Evolutionary conservation across 2,888 invertebrate species (phyloP).

Genomic region (Brenthis daphne): DNA sequence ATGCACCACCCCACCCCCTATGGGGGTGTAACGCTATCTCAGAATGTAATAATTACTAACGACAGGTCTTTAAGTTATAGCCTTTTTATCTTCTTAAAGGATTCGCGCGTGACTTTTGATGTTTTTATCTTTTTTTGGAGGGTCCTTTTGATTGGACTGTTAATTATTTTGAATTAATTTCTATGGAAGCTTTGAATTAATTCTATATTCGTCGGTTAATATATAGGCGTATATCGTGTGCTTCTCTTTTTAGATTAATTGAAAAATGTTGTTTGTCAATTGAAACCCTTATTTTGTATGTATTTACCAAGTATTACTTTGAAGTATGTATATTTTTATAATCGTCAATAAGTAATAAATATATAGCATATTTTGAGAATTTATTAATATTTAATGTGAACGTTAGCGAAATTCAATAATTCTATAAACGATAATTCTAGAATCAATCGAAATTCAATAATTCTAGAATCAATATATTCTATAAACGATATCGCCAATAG

Average conservation of each 20-base stretch:
- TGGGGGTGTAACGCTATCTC: constrained; percentile 54
- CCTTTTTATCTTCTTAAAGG: constrained; percentile 29
- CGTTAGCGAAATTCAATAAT: too few relatives aligned
- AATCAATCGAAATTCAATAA: too few relatives aligned
- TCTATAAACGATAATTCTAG: too few relatives aligned
- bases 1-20: constrained; percentile 59
- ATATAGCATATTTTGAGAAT: too few relatives aligned
- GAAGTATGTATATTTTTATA: too few relatives aligned
- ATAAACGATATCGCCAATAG: too few relatives aligned
- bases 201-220: background rate
- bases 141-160: constrained; percentile 23
- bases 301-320: too few relatives aligned
- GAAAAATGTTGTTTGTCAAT: background rate
- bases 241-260: constrained; percentile 2
- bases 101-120: constrained; percentile 35
- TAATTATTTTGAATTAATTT: constrained; percentile 25
- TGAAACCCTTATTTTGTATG: background rate
- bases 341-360: too few relatives aligned
- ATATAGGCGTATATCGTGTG: background rate
- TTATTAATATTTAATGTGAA: too few relatives aligned
- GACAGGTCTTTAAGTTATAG: constrained; percentile 49
- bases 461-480: too few relatives aligned
- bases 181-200: constrained; percentile 1
- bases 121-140: constrained; percentile 24
- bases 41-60: constrained; percentile 70